These are phyloP conservation scores for Aphodius sticticus DNA, from an alignment of 2,888 invertebrate species.

Conservation along the genomic window DNA sequence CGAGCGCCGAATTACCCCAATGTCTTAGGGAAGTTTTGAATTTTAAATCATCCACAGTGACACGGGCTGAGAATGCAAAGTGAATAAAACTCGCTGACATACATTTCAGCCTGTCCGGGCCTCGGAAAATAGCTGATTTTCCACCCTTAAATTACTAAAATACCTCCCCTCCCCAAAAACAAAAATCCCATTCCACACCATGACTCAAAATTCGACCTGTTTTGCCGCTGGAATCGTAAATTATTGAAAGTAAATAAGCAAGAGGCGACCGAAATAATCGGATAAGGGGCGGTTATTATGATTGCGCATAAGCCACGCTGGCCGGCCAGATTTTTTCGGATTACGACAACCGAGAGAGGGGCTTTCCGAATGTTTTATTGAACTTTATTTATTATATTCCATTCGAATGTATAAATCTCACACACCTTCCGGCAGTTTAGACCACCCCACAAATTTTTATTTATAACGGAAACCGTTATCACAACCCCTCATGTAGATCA, in stretches of 20 bases:
- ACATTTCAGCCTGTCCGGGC: not conserved
- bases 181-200: not conserved
- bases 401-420: conserved; percentile 8
- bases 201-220: not conserved
- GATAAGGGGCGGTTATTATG: too few relatives aligned
- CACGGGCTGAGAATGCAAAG: not conserved
- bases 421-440: too few relatives aligned
- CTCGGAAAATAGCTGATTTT: not conserved
- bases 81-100: not conserved
- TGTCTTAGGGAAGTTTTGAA: not conserved
- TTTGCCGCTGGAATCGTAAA: too few relatives aligned
- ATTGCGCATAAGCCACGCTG: too few relatives aligned
- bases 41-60: not conserved
- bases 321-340: not conserved
- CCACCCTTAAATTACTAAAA: not conserved
- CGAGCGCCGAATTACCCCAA: not conserved
- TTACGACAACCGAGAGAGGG: not conserved
- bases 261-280: too few relatives aligned
- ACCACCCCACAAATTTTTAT: too few relatives aligned
- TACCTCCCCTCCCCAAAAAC: not conserved
- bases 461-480: too few relatives aligned
- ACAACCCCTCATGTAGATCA: too few relatives aligned
- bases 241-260: too few relatives aligned
- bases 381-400: conserved; percentile 21
- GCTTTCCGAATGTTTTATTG: conserved; percentile 9